A percentile compares a stretch with the other conserved stretches of the same genome.
phyloP scores from a whole-genome alignment of 2,797 vertebrate species.

The Anniella stebbinsi region DNA sequence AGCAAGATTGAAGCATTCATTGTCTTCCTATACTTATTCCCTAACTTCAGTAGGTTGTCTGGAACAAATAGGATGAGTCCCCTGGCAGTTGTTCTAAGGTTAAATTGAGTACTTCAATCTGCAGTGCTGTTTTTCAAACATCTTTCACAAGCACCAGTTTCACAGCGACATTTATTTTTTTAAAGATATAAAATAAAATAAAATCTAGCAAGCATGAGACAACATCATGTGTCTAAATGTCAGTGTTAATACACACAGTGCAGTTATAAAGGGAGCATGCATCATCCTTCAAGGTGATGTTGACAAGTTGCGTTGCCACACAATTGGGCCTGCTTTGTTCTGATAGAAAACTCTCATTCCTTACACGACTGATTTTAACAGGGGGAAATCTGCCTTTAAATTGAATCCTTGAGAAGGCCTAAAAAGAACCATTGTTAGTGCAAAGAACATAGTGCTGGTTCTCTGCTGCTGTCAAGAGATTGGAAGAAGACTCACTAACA shows the following conservation, averaged over 20 bases:
- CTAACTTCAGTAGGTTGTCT: neutral
- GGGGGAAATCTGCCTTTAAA: slow-evolving; percentile 22
- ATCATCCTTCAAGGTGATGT: neutral
- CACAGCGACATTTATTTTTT: neutral
- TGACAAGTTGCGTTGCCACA: neutral
- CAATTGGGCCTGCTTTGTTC: neutral
- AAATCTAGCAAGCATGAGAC: neutral
- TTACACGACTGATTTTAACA: neutral
- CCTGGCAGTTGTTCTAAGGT: neutral
- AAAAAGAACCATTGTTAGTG: slow-evolving; percentile 9
- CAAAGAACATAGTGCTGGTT: neutral
- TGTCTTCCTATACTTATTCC: neutral
- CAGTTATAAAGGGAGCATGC: neutral
- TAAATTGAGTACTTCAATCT: neutral
- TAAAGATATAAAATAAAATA: neutral
- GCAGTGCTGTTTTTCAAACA: slow-evolving; percentile 2
- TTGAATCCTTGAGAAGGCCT: neutral
- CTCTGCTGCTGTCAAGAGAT: neutral
- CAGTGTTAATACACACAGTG: neutral
- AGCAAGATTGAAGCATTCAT: neutral
- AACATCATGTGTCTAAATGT: slow-evolving; percentile 7
- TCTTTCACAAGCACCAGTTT: neutral
- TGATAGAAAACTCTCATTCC: slow-evolving; percentile 21
- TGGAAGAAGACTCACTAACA: rapidly evolving
- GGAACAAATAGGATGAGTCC: neutral